Conservation (phyloP, 2,797 vertebrate genomes). For the Enteromius trimaculatus region DNA sequence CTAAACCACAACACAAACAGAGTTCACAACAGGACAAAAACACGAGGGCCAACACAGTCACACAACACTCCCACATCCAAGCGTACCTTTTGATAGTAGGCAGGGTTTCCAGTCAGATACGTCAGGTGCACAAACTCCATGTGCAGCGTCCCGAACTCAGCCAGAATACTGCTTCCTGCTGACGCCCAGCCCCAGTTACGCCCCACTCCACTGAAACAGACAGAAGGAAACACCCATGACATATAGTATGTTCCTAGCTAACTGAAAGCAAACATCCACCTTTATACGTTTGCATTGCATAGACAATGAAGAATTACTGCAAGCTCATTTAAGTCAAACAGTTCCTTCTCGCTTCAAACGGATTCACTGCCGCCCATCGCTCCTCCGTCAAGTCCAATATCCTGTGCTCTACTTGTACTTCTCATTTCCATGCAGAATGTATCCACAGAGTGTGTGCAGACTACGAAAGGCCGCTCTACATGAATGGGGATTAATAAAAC, state of each 20-base stretch:
- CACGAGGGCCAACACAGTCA: background rate
- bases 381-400: conserved; percentile 19
- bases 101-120: conserved; percentile 93
- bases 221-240: conserved; percentile 5
- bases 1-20: conserved; percentile 72
- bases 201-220: conserved; percentile 86
- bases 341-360: background rate
- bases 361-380: background rate
- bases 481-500: conserved; percentile 51
- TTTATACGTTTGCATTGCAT: background rate
- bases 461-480: background rate
- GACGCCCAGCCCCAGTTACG: conserved; percentile 99
- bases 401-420: conserved; percentile 6
- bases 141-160: conserved; percentile 97
- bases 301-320: conserved; percentile 4
- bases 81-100: conserved; percentile 93
- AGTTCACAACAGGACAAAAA: background rate
- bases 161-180: conserved; percentile 96
- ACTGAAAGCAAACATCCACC: background rate
- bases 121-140: conserved; percentile 99
- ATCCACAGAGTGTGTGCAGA: conserved; percentile 32
- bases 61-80: background rate
- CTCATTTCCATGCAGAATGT: conserved; percentile 40
- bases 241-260: background rate
- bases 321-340: background rate